Base-by-base conservation (phyloP, 2,113 vertebrate genomes). In the Brachypteracias leptosomus region DNA sequence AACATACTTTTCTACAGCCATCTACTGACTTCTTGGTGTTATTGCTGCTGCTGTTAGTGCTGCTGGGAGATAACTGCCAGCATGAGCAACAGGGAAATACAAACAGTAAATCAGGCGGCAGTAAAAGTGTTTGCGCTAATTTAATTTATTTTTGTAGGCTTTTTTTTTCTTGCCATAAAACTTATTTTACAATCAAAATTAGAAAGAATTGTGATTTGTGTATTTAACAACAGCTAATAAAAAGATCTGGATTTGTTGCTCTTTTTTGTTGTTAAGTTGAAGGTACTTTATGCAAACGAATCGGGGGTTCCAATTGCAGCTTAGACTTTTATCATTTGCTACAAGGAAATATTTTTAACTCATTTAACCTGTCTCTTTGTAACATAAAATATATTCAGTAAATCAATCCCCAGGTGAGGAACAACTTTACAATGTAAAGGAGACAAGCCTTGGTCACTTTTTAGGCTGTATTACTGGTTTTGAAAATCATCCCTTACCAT, bases 1-100 rank as follows among this genome's bases (percentile, higher is more conserved):
- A 97, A 96, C 97, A 75, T 87, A 98, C 98, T 98, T 98, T 98
- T 98, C 98, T 98, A 98, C 98, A 98, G 98, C 98, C 98, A 98
- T 98, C 98, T 99, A 98, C 98, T 97, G 98, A 98, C 98, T 93
- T 91, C 81, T 73, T 6, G 25, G 91, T 46, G 98, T 94, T 97
- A 98, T 63, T 98, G 98, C 98, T 89, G 86, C 98, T 96, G 66
- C 22, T 42, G 85, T 68, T 75, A 62, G 57, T 65, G 78, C 89
- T 76, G 93, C 86, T 47, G 58, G 46, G 74, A 93, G 73, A 88
- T 55, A 63, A 40, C 55, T 46, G 90, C 71, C 93, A 42, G 9
- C 35, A 24, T 22, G 62, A 80, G 65, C 15, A 67, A 61, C 24
- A 12, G 83, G 78, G 11, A 90, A 44, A 16, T 3, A 14, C 35